Evolutionary conservation across 2,888 invertebrate genomes (phyloP).

Genomic region (Alentia gelatinosa): DNA sequence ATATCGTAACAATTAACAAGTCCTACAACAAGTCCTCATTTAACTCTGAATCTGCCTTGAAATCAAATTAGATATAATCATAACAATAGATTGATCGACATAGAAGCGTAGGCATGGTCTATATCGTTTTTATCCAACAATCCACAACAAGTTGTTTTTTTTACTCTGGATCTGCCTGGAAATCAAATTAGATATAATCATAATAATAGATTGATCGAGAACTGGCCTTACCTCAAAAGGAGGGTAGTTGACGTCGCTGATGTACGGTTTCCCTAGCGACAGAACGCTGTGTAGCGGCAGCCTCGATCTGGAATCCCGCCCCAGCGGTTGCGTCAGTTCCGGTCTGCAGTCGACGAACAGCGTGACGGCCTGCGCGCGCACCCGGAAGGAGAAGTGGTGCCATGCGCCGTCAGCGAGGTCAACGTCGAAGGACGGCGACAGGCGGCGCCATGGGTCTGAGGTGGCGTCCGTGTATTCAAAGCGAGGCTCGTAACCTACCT

Average conservation of each 20-base stretch:
- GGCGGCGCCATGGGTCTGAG: neutral
- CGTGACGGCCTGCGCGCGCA: constrained; percentile 38
- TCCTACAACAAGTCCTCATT: too few species aligned
- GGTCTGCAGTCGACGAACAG: constrained; percentile 30
- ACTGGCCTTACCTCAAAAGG: constrained; percentile 71
- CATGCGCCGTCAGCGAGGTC: constrained; percentile 68
- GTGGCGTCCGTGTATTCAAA: constrained; percentile 25
- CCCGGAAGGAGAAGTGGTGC: constrained; percentile 71
- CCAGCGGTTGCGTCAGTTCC: constrained; percentile 14
- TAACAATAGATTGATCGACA: too few species aligned
- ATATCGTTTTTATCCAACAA: too few species aligned
- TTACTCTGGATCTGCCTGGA: too few species aligned
- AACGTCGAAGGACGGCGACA: constrained; percentile 66
- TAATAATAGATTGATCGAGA: too few species aligned
- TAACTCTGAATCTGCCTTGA: too few species aligned
- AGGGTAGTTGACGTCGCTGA: neutral
- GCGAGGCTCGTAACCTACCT: constrained; percentile 37
- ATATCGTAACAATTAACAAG: too few species aligned
- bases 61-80: too few species aligned
- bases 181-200: too few species aligned
- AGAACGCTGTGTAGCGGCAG: neutral
- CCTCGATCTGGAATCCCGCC: neutral
- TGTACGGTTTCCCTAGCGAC: constrained; percentile 22
- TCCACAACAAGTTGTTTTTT: too few species aligned
- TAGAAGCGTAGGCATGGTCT: too few species aligned